These are phyloP conservation scores for Ciconia nigra DNA, from an alignment of 2,797 vertebrate species.

Conservation along the genomic window DNA sequence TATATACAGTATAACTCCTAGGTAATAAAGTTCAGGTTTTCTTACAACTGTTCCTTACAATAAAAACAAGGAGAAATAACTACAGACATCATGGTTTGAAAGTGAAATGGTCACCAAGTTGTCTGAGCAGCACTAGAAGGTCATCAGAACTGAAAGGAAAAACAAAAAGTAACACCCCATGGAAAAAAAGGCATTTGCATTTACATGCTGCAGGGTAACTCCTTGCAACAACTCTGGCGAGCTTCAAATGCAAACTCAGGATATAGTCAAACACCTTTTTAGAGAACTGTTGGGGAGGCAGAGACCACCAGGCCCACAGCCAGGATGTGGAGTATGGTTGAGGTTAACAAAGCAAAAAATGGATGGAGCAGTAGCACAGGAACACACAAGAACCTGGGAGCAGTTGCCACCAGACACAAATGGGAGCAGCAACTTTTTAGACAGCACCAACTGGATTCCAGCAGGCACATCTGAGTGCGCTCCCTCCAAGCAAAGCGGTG, in stretches of 20 bases:
- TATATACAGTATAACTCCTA: background rate
- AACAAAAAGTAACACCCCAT: background rate
- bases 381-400: background rate
- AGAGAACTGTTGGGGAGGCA: background rate
- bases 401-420: background rate
- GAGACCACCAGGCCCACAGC: background rate
- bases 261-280: background rate
- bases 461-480: rapidly evolving
- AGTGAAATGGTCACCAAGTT: background rate
- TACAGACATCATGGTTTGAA: background rate
- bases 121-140: background rate
- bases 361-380: background rate
- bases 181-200: background rate
- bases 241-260: background rate
- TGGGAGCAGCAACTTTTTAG: background rate
- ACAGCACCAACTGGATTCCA: background rate
- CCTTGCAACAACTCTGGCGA: background rate
- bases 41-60: background rate
- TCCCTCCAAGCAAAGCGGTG: background rate
- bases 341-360: background rate
- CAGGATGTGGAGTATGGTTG: background rate
- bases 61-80: background rate
- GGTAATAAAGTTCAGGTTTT: background rate
- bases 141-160: background rate
- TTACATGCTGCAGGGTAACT: background rate